Evolutionary conservation across 2,888 invertebrate genomes (phyloP), one percentile per base, ranked within the genome.

Genomic region (Ophioninae sp.): DNA sequence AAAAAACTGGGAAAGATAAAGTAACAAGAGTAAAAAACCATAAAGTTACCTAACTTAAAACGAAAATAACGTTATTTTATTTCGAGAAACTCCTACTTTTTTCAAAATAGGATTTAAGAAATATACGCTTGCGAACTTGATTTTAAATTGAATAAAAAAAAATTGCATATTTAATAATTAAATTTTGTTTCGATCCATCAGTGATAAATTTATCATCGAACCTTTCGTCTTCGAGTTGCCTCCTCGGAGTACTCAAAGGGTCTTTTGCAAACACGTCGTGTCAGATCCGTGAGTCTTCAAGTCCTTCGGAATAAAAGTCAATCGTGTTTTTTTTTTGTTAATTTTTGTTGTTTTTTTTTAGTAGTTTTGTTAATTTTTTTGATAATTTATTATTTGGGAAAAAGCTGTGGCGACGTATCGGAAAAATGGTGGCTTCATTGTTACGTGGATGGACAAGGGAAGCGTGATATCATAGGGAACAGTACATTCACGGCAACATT

Each of bases 391-490:
- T 56, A 10, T 30, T 9, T 51, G 8, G 30, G 64, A 71, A n/a
- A 56, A 58, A 91, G 91, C 17, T 88, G 87, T 67, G 91, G 93
- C 58, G 91, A 89, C 0, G 84, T 94, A 0, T 93, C 93, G 79
- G 95, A 95, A 91, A 93, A 93, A 87, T 95, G 95, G 94, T 95
- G 94, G 89, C 93, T 95, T 83, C 93, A 94, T 71, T 95, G 94
- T 17, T 93, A 94, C 65, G 93, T 94, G 2, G 94, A 94, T 68
- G 94, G 94, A 6, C 93, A 93, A 6, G 94, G 93, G 74, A 94
- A 94, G 89, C 94, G 94, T 68, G 94, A 94, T 86, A 87, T 94
- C 63, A 91, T 95, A 59, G 90, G 94, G 39, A 93, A 93, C 69
- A 94, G 94, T 85, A 92, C 91, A 82, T 91, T 95, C 71, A 90